These are phyloP conservation scores for Euproctis similis DNA, from an alignment of 2,888 invertebrate genomes.

Conservation along the genomic window DNA sequence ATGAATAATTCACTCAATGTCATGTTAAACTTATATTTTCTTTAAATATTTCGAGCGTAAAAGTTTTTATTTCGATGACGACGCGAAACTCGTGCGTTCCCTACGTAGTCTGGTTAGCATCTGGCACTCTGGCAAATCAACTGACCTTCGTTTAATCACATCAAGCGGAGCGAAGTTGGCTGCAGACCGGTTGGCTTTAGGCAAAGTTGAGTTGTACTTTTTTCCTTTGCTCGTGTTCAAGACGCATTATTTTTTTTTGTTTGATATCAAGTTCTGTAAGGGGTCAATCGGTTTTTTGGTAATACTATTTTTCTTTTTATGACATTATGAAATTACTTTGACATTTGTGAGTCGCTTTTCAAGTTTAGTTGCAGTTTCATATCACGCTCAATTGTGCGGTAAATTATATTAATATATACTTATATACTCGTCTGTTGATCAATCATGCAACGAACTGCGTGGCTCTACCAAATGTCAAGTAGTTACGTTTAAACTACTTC, in stretches of 20 bases:
- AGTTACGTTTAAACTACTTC: too few species aligned
- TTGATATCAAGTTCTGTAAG: constrained; percentile 4
- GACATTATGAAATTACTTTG: too few species aligned
- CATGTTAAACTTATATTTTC: constrained; percentile 27
- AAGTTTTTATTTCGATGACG: constrained; percentile 32
- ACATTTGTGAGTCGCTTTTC: too few species aligned
- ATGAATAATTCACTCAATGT: constrained; percentile 5
- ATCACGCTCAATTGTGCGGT: too few species aligned
- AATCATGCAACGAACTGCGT: too few species aligned
- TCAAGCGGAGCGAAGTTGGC: constrained; percentile 56
- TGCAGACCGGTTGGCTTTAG: constrained; percentile 61
- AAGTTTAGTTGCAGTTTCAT: too few species aligned
- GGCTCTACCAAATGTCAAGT: too few species aligned
- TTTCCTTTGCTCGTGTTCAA: constrained; percentile 35
- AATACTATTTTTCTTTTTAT: too few species aligned
- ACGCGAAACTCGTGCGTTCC: constrained; percentile 29
- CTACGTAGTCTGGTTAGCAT: constrained; percentile 29
- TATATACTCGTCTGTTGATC: too few species aligned
- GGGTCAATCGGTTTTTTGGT: constrained; percentile 1
- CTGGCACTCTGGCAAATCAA: constrained; percentile 44
- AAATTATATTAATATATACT: too few species aligned
- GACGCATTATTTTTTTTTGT: constrained; percentile 26
- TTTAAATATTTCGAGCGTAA: constrained; percentile 35
- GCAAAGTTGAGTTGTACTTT: constrained; percentile 60
- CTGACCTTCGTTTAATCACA: constrained; percentile 66